Percentiles rank a stretch among this genome's conserved stretches.
phyloP scores from a whole-genome alignment of 2,888 invertebrate species.

The Eilema sororculum region DNA sequence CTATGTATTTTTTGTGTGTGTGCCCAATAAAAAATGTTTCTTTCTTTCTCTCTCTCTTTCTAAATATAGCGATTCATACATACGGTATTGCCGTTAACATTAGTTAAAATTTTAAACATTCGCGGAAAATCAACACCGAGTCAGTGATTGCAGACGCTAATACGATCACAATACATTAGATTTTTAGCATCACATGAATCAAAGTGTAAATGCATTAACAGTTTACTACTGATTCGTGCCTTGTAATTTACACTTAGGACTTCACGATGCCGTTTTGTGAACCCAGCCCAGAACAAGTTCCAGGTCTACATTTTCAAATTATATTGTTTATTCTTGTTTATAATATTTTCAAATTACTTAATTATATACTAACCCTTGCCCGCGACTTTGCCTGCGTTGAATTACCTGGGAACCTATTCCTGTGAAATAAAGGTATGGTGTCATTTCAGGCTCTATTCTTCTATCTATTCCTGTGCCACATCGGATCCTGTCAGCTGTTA shows the following conservation, averaged over 20 bases:
- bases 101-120: not conserved
- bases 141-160: slow-evolving; percentile 17
- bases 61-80: too few species aligned
- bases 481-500: too few species aligned
- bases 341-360: slow-evolving; percentile 2
- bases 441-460: too few species aligned
- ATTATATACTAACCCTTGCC: not conserved
- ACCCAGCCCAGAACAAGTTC: slow-evolving; percentile 8
- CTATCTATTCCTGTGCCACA: too few species aligned
- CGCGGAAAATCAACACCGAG: not conserved
- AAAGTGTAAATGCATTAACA: slow-evolving; percentile 37
- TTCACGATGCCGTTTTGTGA: slow-evolving; percentile 17
- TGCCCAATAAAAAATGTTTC: too few species aligned
- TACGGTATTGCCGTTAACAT: too few species aligned
- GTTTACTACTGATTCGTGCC: slow-evolving; percentile 34
- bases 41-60: too few species aligned
- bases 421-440: too few species aligned
- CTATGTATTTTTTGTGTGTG: too few species aligned
- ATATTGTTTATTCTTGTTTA: not conserved
- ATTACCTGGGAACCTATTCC: too few species aligned
- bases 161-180: slow-evolving; percentile 28
- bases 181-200: slow-evolving; percentile 55
- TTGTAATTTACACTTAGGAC: slow-evolving; percentile 17
- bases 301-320: slow-evolving; percentile 7
- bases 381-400: too few species aligned